Percentiles rank a stretch among this genome's conserved stretches.
phyloP scores from a whole-genome alignment of 2,113 vertebrate genomes.

The Hippocampus abdominalis region DNA sequence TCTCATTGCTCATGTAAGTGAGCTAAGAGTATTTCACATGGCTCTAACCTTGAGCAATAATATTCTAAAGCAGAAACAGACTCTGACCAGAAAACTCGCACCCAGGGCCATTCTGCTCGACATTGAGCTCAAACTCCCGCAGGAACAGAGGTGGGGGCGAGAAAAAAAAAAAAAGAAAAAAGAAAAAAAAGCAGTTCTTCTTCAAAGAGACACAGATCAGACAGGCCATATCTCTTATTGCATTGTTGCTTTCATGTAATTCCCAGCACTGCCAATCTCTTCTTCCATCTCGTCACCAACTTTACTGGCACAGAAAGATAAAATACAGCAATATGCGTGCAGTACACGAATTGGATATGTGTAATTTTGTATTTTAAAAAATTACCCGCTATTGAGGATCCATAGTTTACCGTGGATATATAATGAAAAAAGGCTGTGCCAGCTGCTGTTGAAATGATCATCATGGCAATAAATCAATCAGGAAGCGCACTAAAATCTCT shows the following conservation, averaged over 20 bases:
- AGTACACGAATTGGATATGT: not conserved
- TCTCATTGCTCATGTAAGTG: not conserved
- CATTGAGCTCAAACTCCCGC: not conserved
- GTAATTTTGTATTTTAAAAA: not conserved
- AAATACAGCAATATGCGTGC: slow-evolving; percentile 12
- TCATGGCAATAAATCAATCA: not conserved
- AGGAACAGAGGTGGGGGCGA: not conserved
- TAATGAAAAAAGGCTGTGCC: not conserved
- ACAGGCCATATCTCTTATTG: slow-evolving; percentile 23
- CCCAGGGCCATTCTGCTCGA: slow-evolving; percentile 14
- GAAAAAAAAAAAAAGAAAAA: too few relatives aligned
- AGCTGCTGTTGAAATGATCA: slow-evolving; percentile 6
- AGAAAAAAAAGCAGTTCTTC: slow-evolving; percentile 17
- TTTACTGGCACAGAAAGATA: slow-evolving; percentile 14
- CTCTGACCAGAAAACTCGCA: slow-evolving; percentile 34
- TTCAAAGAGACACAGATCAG: slow-evolving; percentile 44
- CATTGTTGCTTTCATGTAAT: slow-evolving; percentile 52
- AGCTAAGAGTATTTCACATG: not conserved
- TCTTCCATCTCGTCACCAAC: slow-evolving; percentile 24
- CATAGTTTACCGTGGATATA: not conserved
- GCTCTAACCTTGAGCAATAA: not conserved
- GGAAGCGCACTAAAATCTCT: not conserved
- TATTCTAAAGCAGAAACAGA: slow-evolving; percentile 1
- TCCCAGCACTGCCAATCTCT: slow-evolving; percentile 43
- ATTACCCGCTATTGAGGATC: not conserved